A percentile compares a stretch with the other conserved stretches of the same genome.
Conservation (phyloP, 2,888 invertebrate species). For the Pheosia tremula region DNA sequence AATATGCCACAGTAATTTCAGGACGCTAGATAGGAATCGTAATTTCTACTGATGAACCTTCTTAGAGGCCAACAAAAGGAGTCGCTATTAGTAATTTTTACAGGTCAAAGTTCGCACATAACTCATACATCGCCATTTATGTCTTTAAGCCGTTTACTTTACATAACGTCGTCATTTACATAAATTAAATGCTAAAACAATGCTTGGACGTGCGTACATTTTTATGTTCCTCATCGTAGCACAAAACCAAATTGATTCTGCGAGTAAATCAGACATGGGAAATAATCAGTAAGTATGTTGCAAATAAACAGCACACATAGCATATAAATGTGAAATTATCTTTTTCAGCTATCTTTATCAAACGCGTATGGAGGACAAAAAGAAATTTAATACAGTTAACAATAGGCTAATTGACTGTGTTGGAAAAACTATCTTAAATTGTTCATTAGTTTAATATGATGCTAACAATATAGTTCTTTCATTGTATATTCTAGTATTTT, state of each 20-base stretch:
- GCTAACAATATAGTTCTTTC: too few species aligned
- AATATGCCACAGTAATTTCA: too few species aligned
- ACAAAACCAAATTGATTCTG: slow-evolving; percentile 18
- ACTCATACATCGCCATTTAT: neutral
- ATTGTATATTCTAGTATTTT: too few species aligned
- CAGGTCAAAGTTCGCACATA: neutral
- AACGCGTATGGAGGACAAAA: slow-evolving; percentile 14
- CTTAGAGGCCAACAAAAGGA: neutral
- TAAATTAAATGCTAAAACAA: slow-evolving; percentile 12
- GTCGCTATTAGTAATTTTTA: neutral
- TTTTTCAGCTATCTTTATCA: slow-evolving; percentile 20
- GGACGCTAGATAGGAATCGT: too few species aligned
- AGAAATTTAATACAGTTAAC: slow-evolving; percentile 11
- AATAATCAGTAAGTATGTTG: slow-evolving; percentile 30
- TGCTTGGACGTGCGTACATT: slow-evolving; percentile 18
- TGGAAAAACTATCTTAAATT: too few species aligned
- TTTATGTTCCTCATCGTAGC: slow-evolving; percentile 13
- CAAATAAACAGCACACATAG: slow-evolving; percentile 34
- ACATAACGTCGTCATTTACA: slow-evolving; percentile 9
- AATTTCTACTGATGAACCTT: too few species aligned
- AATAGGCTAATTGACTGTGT: too few species aligned
- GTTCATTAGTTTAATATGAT: too few species aligned
- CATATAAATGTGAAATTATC: slow-evolving; percentile 39
- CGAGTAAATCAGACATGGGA: slow-evolving; percentile 30
- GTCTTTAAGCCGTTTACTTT: slow-evolving; percentile 4